phyloP scores from a whole-genome alignment of 2,888 invertebrate species.

The Pollenia amentaria region DNA sequence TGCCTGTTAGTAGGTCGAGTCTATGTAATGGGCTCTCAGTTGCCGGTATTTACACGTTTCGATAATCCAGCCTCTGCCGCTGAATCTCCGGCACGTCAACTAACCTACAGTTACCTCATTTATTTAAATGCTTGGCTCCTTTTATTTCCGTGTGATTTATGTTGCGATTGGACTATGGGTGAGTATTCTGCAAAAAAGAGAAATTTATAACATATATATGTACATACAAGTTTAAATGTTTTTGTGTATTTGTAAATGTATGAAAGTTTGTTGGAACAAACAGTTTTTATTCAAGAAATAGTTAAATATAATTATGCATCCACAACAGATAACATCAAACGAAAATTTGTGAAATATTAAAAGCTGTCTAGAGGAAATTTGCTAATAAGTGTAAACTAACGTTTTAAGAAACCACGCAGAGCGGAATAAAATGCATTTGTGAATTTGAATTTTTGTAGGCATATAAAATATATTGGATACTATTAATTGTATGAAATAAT shows the following conservation, averaged over 20 bases:
- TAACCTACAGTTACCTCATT: slow-evolving; percentile 96
- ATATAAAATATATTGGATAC: not conserved
- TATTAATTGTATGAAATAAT: not conserved
- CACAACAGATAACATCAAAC: too few relatives aligned
- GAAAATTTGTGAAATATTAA: too few relatives aligned
- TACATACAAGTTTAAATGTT: not conserved
- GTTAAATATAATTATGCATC: too few relatives aligned
- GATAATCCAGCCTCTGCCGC: slow-evolving; percentile 98
- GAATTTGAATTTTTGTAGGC: too few relatives aligned
- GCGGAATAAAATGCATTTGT: too few relatives aligned
- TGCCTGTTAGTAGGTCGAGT: slow-evolving; percentile 93
- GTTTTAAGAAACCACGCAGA: too few relatives aligned
- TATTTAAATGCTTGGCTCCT: slow-evolving; percentile 96
- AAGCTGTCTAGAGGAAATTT: too few relatives aligned
- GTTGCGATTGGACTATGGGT: slow-evolving; percentile 99
- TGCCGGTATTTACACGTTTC: slow-evolving; percentile 98
- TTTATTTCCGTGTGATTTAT: slow-evolving; percentile 94
- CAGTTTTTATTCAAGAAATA: too few relatives aligned
- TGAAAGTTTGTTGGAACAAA: too few relatives aligned
- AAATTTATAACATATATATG: not conserved
- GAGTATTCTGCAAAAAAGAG: slow-evolving; percentile 71
- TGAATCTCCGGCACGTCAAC: slow-evolving; percentile 91
- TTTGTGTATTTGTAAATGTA: not conserved
- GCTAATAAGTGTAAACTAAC: too few relatives aligned
- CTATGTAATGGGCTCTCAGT: slow-evolving; percentile 97